Evolutionary conservation across 2,113 vertebrate genomes (phyloP), one percentile per base, ranked within the genome.

Genomic region (Pachycephala philippinensis): DNA sequence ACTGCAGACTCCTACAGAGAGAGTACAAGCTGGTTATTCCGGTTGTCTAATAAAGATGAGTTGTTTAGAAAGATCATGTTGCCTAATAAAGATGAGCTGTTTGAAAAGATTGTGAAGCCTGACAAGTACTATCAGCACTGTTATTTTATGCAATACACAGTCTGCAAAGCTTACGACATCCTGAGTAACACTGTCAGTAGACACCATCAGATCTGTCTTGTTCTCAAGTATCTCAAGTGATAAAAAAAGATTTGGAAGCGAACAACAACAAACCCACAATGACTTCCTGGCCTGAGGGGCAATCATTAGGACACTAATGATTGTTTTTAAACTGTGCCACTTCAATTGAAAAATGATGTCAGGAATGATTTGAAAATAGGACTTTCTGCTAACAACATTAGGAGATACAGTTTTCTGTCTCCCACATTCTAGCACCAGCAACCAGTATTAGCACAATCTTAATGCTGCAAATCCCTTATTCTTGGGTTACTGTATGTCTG

Each of bases 21-120:
- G 27, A 72, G 53, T 2, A 42, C 44, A 61, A 83, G 71, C 90
- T 81, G 63, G 54, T 92, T 93, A 88, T 84, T 92, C 94, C 0
- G 0, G 79, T 80, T 94, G 83, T 81, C 88, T 86, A 82, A 95
- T 78, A 78, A 71, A 68, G 72, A 94, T 45, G 69, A 94, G 60
- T 4, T 75, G 77, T 95, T 93, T 74, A 87, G 80, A 91, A 97
- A 94, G 75, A 95, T 57, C 88, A 75, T 33, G 61, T 92, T 95
- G 91, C 85, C 61, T 88, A 92, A 94, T 75, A 78, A 84, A 78
- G 77, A 94, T 24, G 56, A 94, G 74, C 53, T 91, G 64, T 87
- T 89, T 56, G 60, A 9, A 91, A 90, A 83, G 88, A 92, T 50
- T 42, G 45, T 6, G 64, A 95, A 88, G 54, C 54, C 50, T 52